Evolutionary conservation across 2,888 invertebrate species (phyloP), one percentile per base, ranked within the genome.

Genomic region (Drosophila leonis): DNA sequence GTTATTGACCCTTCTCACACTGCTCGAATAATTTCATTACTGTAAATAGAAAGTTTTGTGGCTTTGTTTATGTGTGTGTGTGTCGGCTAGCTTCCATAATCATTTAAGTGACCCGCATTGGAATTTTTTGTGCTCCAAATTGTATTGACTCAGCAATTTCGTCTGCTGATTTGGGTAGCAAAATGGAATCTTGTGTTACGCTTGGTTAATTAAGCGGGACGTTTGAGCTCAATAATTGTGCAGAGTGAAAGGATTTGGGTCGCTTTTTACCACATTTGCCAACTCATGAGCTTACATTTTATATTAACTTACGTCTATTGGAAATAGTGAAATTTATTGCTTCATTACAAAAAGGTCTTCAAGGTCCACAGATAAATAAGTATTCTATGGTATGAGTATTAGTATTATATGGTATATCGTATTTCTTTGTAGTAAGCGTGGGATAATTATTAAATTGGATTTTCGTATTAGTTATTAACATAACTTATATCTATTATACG

Each of bases 111-210:
- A 83, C 78, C 84, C 76, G 74, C 73, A 78, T 86, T 48, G 51
- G 55, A 37, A 27, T 64, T 62, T 33, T 39, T 35, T 20, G 27
- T 63, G 15, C 54, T 35, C 24, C 41, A 63, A 74, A 59, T 75
- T 76, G 57, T 72, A 83, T 83, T 86, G 84, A 87, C 83, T 83
- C 79, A 89, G 83, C 82, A 69, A 65, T 68, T 88, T 72, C 33
- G 35, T 39, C 37, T 54, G 46, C 67, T 83, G 87, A 87, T 87
- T 82, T 82, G 79, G 84, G 82, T 76, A 54, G 48, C 44, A 18
- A 65, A 55, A 46, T n/a, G 59, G 49, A 54, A 35, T 70, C 35
- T 60, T 51, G 57, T 65, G 66, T 60, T 65, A 54, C 85, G 80
- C 82, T 65, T 80, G 75, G 77, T 72, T 77, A 88, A 83, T 85